Evolutionary conservation across 2,888 invertebrate genomes (phyloP).

Genomic region (Napeogenes inachia): DNA sequence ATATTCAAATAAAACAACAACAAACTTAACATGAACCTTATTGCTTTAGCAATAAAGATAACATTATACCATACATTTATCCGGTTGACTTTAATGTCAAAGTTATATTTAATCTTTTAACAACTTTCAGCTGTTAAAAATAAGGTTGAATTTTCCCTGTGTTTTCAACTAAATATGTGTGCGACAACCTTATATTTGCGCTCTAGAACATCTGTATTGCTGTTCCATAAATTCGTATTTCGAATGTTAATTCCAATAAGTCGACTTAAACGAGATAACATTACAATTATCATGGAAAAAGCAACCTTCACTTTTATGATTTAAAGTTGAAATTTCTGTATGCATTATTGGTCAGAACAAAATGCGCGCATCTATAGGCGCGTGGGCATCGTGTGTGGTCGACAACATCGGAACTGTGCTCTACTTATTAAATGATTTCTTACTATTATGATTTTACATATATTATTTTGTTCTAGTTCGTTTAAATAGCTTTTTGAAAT

Average conservation of each 20-base stretch:
- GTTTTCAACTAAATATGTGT: background rate
- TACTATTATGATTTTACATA: conserved; percentile 18
- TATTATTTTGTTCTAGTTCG: conserved; percentile 1
- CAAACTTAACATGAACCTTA: conserved; percentile 18
- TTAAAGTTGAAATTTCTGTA: background rate
- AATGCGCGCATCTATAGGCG: conserved; percentile 20
- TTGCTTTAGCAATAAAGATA: conserved; percentile 5
- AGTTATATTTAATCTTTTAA: background rate
- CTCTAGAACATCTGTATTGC: conserved; percentile 6
- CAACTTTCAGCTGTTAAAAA: background rate
- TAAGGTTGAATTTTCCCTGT: conserved; percentile 18
- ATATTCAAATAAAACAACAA: conserved; percentile 44
- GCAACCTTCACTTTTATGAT: background rate
- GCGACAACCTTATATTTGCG: conserved; percentile 2
- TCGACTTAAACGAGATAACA: background rate
- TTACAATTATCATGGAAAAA: background rate
- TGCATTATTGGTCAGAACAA: background rate
- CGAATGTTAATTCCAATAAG: conserved; percentile 5
- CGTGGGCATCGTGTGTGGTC: conserved; percentile 41
- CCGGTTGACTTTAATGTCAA: background rate
- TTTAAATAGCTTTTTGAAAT: conserved; percentile 1
- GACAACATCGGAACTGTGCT: conserved; percentile 32
- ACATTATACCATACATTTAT: conserved; percentile 6
- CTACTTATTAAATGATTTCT: conserved; percentile 30
- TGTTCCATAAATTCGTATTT: conserved; percentile 7